Evolutionary conservation across 2,113 vertebrate species (phyloP).

Genomic region (Polypterus senegalus): DNA sequence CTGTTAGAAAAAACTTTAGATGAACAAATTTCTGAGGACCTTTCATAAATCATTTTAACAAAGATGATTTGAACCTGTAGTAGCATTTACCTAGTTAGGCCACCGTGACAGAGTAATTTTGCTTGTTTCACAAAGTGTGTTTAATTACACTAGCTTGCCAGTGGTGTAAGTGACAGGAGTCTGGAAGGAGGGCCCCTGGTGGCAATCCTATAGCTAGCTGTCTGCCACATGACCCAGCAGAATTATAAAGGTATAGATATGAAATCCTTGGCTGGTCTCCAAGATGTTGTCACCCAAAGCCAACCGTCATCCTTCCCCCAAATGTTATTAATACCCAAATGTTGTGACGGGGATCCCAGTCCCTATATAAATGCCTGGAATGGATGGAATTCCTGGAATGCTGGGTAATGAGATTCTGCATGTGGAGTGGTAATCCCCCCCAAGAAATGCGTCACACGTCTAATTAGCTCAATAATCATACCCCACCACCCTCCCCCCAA

Average conservation of each 20-base stretch:
- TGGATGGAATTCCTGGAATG: background rate
- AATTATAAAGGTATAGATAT: background rate
- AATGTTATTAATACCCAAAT: background rate
- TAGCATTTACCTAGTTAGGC: too few relatives aligned
- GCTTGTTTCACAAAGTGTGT: too few relatives aligned
- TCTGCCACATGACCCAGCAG: background rate
- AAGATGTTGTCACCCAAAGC: background rate
- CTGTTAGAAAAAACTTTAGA: too few relatives aligned
- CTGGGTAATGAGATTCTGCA: background rate
- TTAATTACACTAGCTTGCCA: too few relatives aligned
- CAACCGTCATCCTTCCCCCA: background rate
- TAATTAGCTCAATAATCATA: background rate
- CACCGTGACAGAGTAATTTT: too few relatives aligned
- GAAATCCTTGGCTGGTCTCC: background rate
- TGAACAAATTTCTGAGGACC: too few relatives aligned
- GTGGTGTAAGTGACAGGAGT: too few relatives aligned
- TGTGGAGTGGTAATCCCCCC: background rate
- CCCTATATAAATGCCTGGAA: background rate
- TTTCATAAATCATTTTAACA: too few relatives aligned
- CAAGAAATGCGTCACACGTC: background rate
- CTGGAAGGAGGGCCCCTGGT: background rate
- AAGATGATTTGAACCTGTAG: too few relatives aligned
- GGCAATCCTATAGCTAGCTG: background rate
- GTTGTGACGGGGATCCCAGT: background rate
- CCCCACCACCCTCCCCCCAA: too few relatives aligned